Conservation (phyloP, 2,113 vertebrate genomes). For the Heloderma charlesbogerti region DNA sequence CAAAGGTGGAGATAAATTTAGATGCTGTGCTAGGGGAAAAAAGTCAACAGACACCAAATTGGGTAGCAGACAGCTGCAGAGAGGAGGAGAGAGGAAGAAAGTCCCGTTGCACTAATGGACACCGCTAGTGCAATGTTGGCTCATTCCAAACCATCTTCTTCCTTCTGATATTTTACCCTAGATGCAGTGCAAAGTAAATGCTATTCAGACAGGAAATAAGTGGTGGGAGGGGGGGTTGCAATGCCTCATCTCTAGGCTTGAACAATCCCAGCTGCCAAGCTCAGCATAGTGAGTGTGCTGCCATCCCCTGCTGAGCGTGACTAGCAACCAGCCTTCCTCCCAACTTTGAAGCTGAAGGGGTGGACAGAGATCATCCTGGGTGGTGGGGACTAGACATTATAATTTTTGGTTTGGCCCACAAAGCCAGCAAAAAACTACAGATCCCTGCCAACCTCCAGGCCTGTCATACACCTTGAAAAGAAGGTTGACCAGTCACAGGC, state of each 20-base stretch:
- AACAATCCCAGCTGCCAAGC: background rate
- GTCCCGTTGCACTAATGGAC: too few species aligned
- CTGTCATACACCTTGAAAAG: background rate
- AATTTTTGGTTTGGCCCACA: background rate
- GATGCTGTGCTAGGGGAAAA: too few species aligned
- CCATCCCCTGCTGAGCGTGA: background rate
- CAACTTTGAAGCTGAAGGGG: background rate
- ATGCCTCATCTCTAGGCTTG: background rate
- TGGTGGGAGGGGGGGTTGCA: background rate
- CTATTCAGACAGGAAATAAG: too few species aligned
- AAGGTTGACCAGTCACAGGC: background rate
- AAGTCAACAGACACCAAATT: too few species aligned
- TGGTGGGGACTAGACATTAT: background rate
- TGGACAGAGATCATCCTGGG: background rate
- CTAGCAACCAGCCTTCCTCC: background rate
- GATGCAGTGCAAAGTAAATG: background rate
- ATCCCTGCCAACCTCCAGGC: background rate
- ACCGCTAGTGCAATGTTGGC: too few species aligned
- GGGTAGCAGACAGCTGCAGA: too few species aligned
- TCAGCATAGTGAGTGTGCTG: background rate
- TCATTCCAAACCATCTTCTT: background rate
- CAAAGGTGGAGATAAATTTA: too few species aligned
- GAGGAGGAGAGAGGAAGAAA: too few species aligned
- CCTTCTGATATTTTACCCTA: background rate
- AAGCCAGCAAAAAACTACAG: background rate